A percentile compares a stretch with the other conserved stretches of the same genome.
Conservation (phyloP, 1,140 invertebrate species). For the Drosophila azteca region DNA sequence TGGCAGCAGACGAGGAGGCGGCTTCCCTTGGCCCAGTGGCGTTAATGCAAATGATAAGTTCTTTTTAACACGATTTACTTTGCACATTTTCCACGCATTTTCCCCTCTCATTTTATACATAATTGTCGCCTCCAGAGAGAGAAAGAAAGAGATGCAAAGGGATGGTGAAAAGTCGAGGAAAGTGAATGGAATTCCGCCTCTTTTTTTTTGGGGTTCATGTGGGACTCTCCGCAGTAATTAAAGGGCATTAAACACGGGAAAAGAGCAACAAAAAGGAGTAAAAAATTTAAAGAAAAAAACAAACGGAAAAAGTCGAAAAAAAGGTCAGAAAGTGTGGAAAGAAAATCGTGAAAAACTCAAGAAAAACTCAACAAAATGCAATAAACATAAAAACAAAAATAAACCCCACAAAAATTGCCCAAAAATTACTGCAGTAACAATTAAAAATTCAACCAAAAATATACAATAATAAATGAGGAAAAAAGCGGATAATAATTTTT, state of each 20-base stretch:
- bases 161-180: too few species aligned
- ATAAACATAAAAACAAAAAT: too few species aligned
- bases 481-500: conserved; percentile 49
- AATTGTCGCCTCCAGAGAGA: conserved; percentile 14
- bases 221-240: conserved; percentile 68
- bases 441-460: conserved; percentile 7
- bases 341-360: too few species aligned
- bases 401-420: not conserved
- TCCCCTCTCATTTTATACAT: conserved; percentile 19
- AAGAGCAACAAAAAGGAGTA: not conserved
- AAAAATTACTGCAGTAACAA: conserved; percentile 48
- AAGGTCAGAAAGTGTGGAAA: too few species aligned
- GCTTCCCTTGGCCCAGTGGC: not conserved
- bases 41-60: conserved; percentile 78
- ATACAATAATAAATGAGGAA: not conserved
- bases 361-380: too few species aligned
- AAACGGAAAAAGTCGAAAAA: too few species aligned
- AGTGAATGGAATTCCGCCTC: too few species aligned
- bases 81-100: conserved; percentile 37
- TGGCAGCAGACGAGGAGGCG: not conserved
- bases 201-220: conserved; percentile 10
- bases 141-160: not conserved
- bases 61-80: conserved; percentile 77
- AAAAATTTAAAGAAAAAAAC: too few species aligned
- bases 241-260: conserved; percentile 61